phyloP scores from a whole-genome alignment of 30 jellyfish, hydroid and myxozoan species.

The Turritopsis dohrnii region DNA sequence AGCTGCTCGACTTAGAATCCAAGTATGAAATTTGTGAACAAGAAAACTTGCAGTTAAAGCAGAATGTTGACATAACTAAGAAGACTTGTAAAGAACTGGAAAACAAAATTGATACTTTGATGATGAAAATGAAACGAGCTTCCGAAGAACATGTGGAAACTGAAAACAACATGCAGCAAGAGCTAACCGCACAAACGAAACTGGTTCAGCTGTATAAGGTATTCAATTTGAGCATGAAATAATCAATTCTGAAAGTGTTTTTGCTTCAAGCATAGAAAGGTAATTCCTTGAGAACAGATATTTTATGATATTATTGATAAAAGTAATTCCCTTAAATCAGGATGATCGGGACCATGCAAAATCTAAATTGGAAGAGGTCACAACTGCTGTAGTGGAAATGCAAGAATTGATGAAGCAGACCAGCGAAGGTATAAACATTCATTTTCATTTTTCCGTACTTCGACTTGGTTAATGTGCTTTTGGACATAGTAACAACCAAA shows the following conservation, averaged over 20 bases:
- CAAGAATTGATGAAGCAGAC: constrained; percentile 46
- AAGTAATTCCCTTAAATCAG: not conserved
- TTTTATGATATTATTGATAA: not conserved
- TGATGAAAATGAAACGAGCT: constrained; percentile 52
- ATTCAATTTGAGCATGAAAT: not conserved
- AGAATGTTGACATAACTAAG: constrained; percentile 34
- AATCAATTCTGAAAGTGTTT: constrained; percentile 24
- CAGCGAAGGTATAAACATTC: constrained; percentile 46
- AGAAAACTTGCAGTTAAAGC: constrained; percentile 38
- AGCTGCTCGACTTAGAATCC: constrained; percentile 42
- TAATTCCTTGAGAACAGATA: not conserved
- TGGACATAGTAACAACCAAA: too few species aligned
- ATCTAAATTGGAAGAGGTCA: constrained; percentile 48
- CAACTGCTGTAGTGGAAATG: constrained; percentile 59
- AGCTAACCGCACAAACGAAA: constrained; percentile 68
- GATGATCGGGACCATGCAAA: constrained; percentile 48
- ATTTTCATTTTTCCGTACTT: not conserved
- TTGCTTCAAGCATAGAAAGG: constrained; percentile 31
- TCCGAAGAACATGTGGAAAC: constrained; percentile 58
- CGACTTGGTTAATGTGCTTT: not conserved
- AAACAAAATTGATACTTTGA: constrained; percentile 38
- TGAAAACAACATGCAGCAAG: constrained; percentile 69
- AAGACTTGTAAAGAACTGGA: constrained; percentile 49
- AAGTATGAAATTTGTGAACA: constrained; percentile 30
- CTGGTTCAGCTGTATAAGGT: constrained; percentile 84